Base-by-base conservation (phyloP, 2,113 vertebrate species). In the Laticauda colubrina region DNA sequence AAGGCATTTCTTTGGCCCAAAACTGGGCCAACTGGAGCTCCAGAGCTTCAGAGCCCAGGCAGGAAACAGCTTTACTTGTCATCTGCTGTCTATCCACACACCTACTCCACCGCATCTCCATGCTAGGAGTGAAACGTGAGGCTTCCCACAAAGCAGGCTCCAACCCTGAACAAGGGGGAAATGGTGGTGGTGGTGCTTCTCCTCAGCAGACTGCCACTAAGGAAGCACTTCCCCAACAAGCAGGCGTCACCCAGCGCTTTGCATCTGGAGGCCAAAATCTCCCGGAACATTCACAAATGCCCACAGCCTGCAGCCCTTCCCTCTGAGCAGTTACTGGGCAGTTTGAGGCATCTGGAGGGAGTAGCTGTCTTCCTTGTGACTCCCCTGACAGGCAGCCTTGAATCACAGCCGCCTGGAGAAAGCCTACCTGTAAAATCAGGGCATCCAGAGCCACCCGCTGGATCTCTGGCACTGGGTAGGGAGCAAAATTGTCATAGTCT, bases 391-490 rank as follows among this genome's bases (percentile, higher is more conserved):
- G 6, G 7, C 18, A 43, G 34, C 75, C 75, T 43, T 81, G 75
- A 81, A 10, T 43, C 34, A 20, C 34, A 43, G 34, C 7, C 1
- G 1, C 6, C 18, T 9, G 75, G 34, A 81, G 34, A 34, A 39
- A 23, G 21, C 11, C 3, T 45, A 99, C 99, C 98, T 99, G 99
- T 0, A 99, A 97, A 53, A 99, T 97, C 88, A 99, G 94, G 0
- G 98, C 94, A 9, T 99, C 98, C 3, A 99, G 96, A 0, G 99
- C 98, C 14, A 99, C 99, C 29, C 98, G 97, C 88, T 98, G 98
- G 91, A 99, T 99, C 96, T 99, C 99, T 0, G 99, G 99, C 24
- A 99, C 98, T 0, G 99, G 98, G 85, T 99, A 99, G 0, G 99
- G 97, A 0, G 98, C 95, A 0, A 99, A 99, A 90, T 98, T 98